Evolutionary conservation across 1,140 invertebrate species (phyloP).

Genomic region (Oppia nitens): DNA sequence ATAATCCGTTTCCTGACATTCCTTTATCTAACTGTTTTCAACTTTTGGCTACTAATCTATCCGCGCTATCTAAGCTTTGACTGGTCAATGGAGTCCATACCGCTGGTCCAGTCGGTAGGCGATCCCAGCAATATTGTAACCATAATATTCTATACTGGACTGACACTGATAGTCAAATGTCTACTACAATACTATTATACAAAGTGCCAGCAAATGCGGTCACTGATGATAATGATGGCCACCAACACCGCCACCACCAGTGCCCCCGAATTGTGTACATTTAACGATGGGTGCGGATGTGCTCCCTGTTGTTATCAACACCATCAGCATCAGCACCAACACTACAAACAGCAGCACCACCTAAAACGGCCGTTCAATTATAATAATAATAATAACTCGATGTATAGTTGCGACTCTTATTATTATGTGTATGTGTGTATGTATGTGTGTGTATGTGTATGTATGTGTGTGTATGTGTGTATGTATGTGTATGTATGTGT

Average conservation of each 20-base stretch:
- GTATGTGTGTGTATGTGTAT: too few species aligned
- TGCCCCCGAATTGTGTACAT: too few species aligned
- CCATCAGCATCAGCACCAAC: constrained; percentile 8
- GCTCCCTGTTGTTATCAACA: neutral
- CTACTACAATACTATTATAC: neutral
- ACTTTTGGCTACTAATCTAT: constrained; percentile 59
- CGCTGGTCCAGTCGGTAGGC: constrained; percentile 48
- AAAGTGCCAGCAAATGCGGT: neutral
- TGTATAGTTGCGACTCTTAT: neutral
- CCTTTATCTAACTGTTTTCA: constrained; percentile 67
- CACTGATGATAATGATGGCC: neutral
- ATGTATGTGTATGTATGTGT: too few species aligned
- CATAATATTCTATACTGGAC: constrained; percentile 43
- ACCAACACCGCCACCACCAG: neutral
- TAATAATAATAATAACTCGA: neutral
- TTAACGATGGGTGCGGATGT: too few species aligned
- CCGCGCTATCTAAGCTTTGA: constrained; percentile 73
- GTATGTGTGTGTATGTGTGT: too few species aligned
- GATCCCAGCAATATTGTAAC: constrained; percentile 57
- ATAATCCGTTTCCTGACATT: constrained; percentile 49
- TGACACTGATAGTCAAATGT: constrained; percentile 14
- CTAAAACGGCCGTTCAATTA: neutral
- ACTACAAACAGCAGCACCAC: neutral
- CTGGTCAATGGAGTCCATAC: constrained; percentile 88
- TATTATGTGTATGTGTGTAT: too few species aligned